Evolutionary conservation across 2,113 vertebrate species (phyloP).

Genomic region (Gasterosteus aculeatus): DNA sequence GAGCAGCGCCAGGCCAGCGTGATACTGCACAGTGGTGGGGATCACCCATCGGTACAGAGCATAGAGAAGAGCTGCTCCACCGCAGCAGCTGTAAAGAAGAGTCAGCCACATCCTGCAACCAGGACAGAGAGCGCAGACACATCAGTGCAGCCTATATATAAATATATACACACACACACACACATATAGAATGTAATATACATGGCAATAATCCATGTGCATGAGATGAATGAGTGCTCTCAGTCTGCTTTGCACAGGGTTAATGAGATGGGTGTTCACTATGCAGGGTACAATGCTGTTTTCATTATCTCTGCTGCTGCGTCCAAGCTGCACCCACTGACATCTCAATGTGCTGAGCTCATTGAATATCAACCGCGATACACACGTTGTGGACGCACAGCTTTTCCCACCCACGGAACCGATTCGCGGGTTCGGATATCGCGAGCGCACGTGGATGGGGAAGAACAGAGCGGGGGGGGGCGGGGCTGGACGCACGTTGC

Average conservation of each 20-base stretch:
- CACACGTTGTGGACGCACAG: constrained; percentile 1
- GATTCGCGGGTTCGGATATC: no score
- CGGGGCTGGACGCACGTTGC: not conserved
- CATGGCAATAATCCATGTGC: constrained; percentile 16
- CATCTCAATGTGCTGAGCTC: constrained; percentile 20
- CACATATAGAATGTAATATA: not conserved
- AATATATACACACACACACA: no score
- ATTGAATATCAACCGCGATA: constrained; percentile 41
- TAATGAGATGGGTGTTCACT: constrained; percentile 82
- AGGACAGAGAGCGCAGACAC: not conserved
- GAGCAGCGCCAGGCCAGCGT: constrained; percentile 67
- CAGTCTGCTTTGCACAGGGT: constrained; percentile 55
- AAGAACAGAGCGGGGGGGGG: not conserved
- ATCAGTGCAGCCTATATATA: not conserved
- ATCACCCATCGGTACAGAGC: constrained; percentile 74
- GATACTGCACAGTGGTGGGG: constrained; percentile 66
- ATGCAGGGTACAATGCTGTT: constrained; percentile 53
- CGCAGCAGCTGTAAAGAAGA: constrained; percentile 56
- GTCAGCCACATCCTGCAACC: constrained; percentile 72
- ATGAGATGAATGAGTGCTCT: constrained; percentile 49
- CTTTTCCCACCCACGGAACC: no score
- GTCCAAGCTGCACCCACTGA: constrained; percentile 25
- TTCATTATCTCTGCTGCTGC: constrained; percentile 32
- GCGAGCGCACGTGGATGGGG: not conserved
- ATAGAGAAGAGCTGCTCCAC: constrained; percentile 69